A percentile compares a stretch with the other conserved stretches of the same genome.
Conservation (phyloP, 92 coral and sea anemone species). For the Diadumene lineata region DNA sequence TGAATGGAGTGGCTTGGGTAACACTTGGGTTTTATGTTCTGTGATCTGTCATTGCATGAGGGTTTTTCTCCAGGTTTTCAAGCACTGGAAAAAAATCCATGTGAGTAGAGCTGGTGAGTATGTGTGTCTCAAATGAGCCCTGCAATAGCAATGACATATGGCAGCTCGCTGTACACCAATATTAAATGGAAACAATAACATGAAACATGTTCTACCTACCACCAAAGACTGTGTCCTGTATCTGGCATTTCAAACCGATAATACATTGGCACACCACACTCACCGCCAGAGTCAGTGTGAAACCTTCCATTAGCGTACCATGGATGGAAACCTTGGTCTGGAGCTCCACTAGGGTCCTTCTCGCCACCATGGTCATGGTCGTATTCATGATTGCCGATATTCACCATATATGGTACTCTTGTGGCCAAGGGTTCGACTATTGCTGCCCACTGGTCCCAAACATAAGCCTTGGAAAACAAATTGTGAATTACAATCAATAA, state of each 20-base stretch:
- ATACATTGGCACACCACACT: constrained; percentile 98
- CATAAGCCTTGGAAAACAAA: constrained; percentile 66
- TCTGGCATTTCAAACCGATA: constrained; percentile 98
- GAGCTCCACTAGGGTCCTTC: constrained; percentile 98
- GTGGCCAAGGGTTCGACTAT: constrained; percentile 82
- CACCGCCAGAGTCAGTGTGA: constrained; percentile 88
- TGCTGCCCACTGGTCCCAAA: constrained; percentile 94
- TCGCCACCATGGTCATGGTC: constrained; percentile 77
- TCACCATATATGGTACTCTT: constrained; percentile 92
- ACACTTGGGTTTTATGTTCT: too few relatives aligned
- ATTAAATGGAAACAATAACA: too few relatives aligned
- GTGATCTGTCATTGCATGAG: too few relatives aligned
- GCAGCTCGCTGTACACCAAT: too few relatives aligned
- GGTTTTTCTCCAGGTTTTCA: too few relatives aligned
- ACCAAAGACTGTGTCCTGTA: constrained; percentile 88
- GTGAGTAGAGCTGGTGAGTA: too few relatives aligned
- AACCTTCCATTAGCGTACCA: constrained; percentile 88
- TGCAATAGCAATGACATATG: too few relatives aligned
- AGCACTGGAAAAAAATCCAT: too few relatives aligned
- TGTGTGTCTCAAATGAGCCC: too few relatives aligned
- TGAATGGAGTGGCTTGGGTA: too few relatives aligned
- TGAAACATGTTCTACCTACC: constrained; percentile 63
- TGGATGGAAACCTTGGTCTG: constrained; percentile 95
- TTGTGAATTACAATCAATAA: too few relatives aligned
- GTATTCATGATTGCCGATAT: constrained; percentile 95